Percentiles rank a stretch among this genome's conserved stretches.
Conservation (phyloP, 1,140 invertebrate species). For the Lethrus apterus region DNA sequence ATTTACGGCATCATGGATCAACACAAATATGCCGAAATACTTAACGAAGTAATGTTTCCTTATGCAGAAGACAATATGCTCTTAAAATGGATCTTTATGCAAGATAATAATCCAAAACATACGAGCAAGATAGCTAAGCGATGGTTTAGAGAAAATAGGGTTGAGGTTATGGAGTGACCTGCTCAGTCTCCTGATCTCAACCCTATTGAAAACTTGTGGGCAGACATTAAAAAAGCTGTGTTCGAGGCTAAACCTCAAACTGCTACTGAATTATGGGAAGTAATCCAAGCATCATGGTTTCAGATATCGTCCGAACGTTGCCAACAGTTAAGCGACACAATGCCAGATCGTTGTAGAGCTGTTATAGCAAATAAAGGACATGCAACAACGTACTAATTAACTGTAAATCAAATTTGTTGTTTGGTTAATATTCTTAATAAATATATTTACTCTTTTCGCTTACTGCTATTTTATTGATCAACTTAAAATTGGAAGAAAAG, state of each 20-base stretch:
- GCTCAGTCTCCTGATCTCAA: background rate
- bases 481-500: too few relatives aligned
- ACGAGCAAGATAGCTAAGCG: background rate
- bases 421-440: too few relatives aligned
- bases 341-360: background rate
- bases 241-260: background rate
- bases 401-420: too few relatives aligned
- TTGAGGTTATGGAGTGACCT: background rate
- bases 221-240: background rate
- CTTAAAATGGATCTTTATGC: background rate
- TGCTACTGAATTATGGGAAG: background rate
- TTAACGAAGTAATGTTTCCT: conserved; percentile 1
- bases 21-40: too few relatives aligned
- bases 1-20: too few relatives aligned
- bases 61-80: conserved; percentile 1
- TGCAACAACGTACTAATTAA: too few relatives aligned
- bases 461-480: too few relatives aligned
- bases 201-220: conserved; percentile 1
- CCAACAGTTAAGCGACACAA: background rate
- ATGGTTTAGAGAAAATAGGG: background rate
- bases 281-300: background rate
- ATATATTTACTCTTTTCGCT: too few relatives aligned
- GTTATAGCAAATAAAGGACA: too few relatives aligned
- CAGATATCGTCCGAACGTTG: background rate
- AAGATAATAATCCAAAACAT: background rate